Evolutionary conservation across 37 sponge, comb jelly and placozoan genomes (phyloP).

Genomic region (Bolinopsis microptera): DNA sequence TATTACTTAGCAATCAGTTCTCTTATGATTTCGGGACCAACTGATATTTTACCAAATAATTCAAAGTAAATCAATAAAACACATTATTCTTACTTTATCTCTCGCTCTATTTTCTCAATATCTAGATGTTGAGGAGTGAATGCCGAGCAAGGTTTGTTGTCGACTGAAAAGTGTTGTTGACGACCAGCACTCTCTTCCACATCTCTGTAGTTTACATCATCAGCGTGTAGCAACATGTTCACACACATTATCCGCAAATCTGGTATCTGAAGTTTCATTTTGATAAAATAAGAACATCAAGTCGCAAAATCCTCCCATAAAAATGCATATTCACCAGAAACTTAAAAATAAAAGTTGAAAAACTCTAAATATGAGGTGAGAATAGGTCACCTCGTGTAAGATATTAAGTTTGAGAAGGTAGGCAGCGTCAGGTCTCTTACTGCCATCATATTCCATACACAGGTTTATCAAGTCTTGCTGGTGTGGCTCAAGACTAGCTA

Average conservation of each 20-base stretch:
- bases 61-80: background rate
- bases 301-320: too few species aligned
- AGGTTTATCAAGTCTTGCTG: constrained; percentile 32
- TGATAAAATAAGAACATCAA: too few species aligned
- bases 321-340: too few species aligned
- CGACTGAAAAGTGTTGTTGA: background rate
- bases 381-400: constrained; percentile 24
- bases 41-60: too few species aligned
- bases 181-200: constrained; percentile 11
- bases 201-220: constrained; percentile 29
- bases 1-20: too few species aligned
- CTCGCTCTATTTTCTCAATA: constrained; percentile 60
- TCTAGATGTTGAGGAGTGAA: constrained; percentile 40
- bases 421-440: constrained; percentile 16
- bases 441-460: constrained; percentile 49
- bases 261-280: constrained; percentile 38
- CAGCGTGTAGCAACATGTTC: constrained; percentile 54
- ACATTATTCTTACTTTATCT: constrained; percentile 11
- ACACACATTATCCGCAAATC: constrained; percentile 57
- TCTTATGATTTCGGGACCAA: too few species aligned
- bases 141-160: background rate
- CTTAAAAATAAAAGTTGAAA: too few species aligned
- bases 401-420: constrained; percentile 43
- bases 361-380: too few species aligned
- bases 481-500: constrained; percentile 21